phyloP scores from a whole-genome alignment of 2,797 vertebrate genomes.

The Acanthurus tractus region DNA sequence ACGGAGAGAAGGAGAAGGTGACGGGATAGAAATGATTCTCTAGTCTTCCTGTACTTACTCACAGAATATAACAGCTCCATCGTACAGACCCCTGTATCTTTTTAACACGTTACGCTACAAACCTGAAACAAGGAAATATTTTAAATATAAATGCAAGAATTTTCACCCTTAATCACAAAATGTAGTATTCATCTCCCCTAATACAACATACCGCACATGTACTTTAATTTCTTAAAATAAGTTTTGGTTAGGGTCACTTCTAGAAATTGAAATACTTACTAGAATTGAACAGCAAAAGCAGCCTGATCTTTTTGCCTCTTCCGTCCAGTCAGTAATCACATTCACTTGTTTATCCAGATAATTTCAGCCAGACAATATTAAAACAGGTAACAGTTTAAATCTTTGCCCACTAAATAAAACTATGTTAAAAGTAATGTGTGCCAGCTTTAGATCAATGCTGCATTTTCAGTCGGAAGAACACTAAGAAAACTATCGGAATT shows the following conservation, averaged over 20 bases:
- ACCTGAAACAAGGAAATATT: neutral
- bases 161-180: neutral
- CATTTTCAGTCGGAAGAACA: slow-evolving; percentile 9
- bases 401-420: neutral
- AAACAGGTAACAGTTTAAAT: slow-evolving; percentile 22
- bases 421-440: slow-evolving; percentile 1
- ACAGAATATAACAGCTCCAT: neutral
- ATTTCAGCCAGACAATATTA: neutral
- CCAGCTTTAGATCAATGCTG: slow-evolving; percentile 24
- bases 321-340: neutral
- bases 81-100: neutral
- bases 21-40: slow-evolving; percentile 14
- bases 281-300: neutral
- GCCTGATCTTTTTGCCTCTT: neutral
- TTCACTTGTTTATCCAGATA: slow-evolving; percentile 7
- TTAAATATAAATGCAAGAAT: slow-evolving; percentile 1
- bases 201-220: neutral
- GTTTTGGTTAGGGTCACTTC: neutral
- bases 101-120: slow-evolving; percentile 7
- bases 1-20: slow-evolving; percentile 38
- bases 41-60: neutral
- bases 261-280: neutral
- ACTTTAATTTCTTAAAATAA: neutral
- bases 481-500: slow-evolving; percentile 25
- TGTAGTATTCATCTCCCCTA: neutral